Conservation (phyloP, 2,113 vertebrate species). For the Lophotis ruficrista region DNA sequence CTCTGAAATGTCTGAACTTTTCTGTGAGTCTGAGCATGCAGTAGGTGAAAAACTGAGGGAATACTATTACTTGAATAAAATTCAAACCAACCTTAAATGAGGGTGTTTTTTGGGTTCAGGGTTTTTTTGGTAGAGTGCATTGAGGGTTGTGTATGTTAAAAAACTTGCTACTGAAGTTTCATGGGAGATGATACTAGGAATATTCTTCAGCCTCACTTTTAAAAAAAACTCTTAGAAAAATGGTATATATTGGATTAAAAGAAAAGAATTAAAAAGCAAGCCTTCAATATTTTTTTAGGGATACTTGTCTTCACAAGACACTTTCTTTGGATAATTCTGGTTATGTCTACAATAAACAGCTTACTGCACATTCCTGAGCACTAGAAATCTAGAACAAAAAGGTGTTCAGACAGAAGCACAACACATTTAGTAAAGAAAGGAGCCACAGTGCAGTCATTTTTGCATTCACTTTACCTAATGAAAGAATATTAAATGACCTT, state of each 20-base stretch:
- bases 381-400: neutral
- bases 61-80: neutral
- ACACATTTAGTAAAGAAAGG: neutral
- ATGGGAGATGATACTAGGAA: neutral
- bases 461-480: neutral
- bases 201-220: neutral
- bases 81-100: neutral
- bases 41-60: neutral
- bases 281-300: neutral
- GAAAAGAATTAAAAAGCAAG: neutral
- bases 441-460: neutral
- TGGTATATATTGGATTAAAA: neutral
- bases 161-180: neutral
- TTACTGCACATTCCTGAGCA: neutral
- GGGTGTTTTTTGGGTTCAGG: neutral
- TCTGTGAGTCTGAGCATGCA: neutral
- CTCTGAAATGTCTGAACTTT: neutral
- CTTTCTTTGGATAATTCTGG: neutral
- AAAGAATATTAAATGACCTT: neutral
- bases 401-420: neutral
- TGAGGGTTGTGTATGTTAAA: neutral
- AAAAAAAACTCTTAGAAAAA: neutral
- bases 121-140: neutral
- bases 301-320: neutral
- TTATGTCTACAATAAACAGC: neutral